These are phyloP conservation scores for Stichodactyla helianthus DNA, from an alignment of 64 coral and sea anemone species.

Conservation along the genomic window DNA sequence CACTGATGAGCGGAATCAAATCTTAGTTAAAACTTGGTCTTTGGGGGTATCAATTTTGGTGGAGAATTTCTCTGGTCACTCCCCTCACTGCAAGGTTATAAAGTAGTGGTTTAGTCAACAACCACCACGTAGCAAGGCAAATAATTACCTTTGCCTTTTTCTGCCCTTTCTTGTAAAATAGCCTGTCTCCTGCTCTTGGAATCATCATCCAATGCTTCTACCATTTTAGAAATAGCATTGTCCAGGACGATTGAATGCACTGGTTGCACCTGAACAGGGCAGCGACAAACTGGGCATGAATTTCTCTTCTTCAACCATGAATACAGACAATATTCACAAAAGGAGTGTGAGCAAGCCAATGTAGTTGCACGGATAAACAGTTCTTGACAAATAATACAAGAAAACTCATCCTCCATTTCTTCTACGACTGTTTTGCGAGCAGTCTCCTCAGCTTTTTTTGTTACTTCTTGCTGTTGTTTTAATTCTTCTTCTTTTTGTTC, in stretches of 20 bases:
- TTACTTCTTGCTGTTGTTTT: conserved; percentile 74
- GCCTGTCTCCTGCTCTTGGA: conserved; percentile 60
- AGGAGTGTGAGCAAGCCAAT: conserved; percentile 89
- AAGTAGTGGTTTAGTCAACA: conserved; percentile 19
- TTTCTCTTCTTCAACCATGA: conserved; percentile 90
- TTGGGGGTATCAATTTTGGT: background rate
- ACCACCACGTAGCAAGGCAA: conserved; percentile 35
- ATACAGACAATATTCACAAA: conserved; percentile 90
- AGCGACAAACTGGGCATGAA: conserved; percentile 90
- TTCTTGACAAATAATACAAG: conserved; percentile 94
- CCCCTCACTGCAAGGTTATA: background rate
- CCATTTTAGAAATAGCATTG: conserved; percentile 93
- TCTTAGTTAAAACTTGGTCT: background rate
- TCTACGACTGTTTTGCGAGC: conserved; percentile 84
- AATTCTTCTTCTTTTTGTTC: conserved; percentile 75
- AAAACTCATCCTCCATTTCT: conserved; percentile 99
- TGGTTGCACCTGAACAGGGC: conserved; percentile 49
- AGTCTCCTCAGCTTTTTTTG: conserved; percentile 79
- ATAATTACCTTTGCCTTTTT: conserved; percentile 92
- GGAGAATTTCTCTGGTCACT: background rate
- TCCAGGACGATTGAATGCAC: conserved; percentile 95
- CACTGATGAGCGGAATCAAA: background rate
- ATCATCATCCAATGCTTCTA: conserved; percentile 89
- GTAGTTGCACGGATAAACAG: conserved; percentile 89
- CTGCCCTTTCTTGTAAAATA: conserved; percentile 80